Conservation (phyloP, 2,113 vertebrate species). For the Brachyistius frenatus region DNA sequence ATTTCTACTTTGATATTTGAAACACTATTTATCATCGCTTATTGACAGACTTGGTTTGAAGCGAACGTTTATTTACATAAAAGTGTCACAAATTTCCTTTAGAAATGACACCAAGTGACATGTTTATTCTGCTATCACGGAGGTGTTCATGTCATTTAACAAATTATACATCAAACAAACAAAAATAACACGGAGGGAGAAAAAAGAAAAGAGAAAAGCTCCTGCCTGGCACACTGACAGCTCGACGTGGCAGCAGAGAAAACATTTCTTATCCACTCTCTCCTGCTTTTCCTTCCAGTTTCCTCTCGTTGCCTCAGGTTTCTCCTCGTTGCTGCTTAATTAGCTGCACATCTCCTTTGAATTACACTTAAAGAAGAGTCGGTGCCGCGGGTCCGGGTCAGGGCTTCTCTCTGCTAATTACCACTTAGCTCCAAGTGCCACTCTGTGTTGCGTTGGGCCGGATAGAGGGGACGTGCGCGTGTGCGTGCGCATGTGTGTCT, state of each 20-base stretch:
- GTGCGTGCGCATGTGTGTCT: slow-evolving; percentile 24
- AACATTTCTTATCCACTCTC: too few relatives aligned
- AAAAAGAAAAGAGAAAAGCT: neutral
- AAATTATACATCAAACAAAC: neutral
- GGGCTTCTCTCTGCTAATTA: slow-evolving; percentile 76
- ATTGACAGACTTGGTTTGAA: too few relatives aligned
- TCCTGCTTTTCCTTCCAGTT: too few relatives aligned
- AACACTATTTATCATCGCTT: neutral
- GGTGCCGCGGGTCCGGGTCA: slow-evolving; percentile 42
- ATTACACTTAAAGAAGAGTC: slow-evolving; percentile 74
- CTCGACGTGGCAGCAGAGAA: neutral
- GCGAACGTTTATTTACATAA: neutral
- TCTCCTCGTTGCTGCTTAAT: too few relatives aligned
- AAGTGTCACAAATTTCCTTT: neutral
- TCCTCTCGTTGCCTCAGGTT: too few relatives aligned
- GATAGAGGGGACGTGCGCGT: slow-evolving; percentile 71
- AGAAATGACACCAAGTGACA: neutral
- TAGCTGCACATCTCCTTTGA: slow-evolving; percentile 32
- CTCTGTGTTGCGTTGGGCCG: slow-evolving; percentile 70
- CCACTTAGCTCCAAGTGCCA: slow-evolving; percentile 80
- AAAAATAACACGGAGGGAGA: neutral
- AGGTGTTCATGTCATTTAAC: slow-evolving; percentile 3
- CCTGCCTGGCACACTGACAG: neutral
- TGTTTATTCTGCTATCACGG: neutral
- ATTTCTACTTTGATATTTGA: slow-evolving; percentile 5